Percentiles rank a stretch among this genome's conserved stretches.
Evolutionary conservation across 2,888 invertebrate genomes (phyloP).

Genomic region (Glyphotaelius pellucidus): DNA sequence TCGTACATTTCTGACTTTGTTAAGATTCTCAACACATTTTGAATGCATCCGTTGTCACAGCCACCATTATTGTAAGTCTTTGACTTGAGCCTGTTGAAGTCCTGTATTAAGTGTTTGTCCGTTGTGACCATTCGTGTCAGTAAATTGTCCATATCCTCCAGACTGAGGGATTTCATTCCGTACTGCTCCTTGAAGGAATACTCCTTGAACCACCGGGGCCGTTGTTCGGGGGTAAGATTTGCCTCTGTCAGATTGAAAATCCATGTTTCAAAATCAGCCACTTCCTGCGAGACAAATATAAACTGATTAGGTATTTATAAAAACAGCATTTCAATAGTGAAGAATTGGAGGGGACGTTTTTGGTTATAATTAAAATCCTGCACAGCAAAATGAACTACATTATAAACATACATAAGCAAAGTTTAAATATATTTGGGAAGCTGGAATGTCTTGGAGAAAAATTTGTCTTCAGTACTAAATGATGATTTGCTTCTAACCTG

Average conservation of each 20-base stretch:
- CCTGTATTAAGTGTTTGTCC: slow-evolving; percentile 74
- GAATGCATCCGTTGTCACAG: slow-evolving; percentile 75
- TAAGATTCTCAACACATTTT: slow-evolving; percentile 76
- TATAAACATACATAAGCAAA: not conserved
- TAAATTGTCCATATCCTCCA: slow-evolving; percentile 80
- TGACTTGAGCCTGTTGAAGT: slow-evolving; percentile 76
- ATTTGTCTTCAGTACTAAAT: too few species aligned
- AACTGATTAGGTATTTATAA: slow-evolving; percentile 3
- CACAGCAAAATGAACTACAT: not conserved
- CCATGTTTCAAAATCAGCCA: slow-evolving; percentile 77
- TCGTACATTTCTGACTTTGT: slow-evolving; percentile 77
- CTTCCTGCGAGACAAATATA: slow-evolving; percentile 24
- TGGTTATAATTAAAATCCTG: not conserved
- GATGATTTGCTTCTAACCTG: not conserved
- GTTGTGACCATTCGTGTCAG: slow-evolving; percentile 79
- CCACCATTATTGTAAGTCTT: slow-evolving; percentile 70
- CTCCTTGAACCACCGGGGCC: slow-evolving; percentile 85
- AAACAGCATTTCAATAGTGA: not conserved
- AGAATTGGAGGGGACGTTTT: not conserved
- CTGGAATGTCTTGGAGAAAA: not conserved
- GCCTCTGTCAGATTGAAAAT: slow-evolving; percentile 87
- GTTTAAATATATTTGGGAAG: not conserved
- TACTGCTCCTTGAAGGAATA: slow-evolving; percentile 86
- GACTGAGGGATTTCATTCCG: slow-evolving; percentile 79
- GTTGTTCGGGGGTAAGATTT: slow-evolving; percentile 77